Evolutionary conservation across 2,888 invertebrate species (phyloP), one percentile per base, ranked within the genome.

Genomic region (Drosophila limbata): DNA sequence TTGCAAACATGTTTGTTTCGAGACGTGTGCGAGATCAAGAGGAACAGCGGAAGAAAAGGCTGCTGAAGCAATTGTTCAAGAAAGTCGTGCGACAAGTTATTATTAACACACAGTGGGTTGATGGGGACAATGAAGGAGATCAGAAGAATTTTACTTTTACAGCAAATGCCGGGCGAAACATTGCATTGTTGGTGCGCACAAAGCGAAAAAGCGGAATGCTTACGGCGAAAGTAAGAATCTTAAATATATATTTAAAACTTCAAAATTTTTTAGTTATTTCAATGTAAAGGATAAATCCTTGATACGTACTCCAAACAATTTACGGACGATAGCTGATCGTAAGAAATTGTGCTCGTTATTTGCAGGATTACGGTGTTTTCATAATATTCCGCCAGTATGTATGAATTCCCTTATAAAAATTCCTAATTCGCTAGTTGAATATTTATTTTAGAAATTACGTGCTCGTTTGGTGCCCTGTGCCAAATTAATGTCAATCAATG

Each of bases 361-460:
- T 72, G 94, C 94, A 0, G 94, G 94, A 15, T 90, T 95, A 19
- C 94, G 94, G 90, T 95, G 95, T 85, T 95, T 95, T 76, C 93
- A 93, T 66, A 92, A 92, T 63, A 94, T 95, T 90, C 94, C 94
- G 1, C 94, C 94, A 75, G 95, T 91, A 79, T 39, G 48, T 45
- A 17, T 33, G 3, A 4, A 33, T 19, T 21, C 0, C 3, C 5
- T 13, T 13, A 6, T 28, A 8, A 42, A 15, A 33, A 88, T 79
- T 81, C 70, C 33, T 31, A 45, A 9, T 44, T 13, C 0, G 1
- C 10, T n/a, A n/a, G 25, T 4, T 1, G 1, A 19, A 3, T 19
- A 45, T n/a, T 42, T 9, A 1, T 77, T 91, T 3, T 85, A 95
- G 94, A 92, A 94, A 76, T 93, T 95, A 9, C 94, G 95, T 81